Percentiles rank a stretch among this genome's conserved stretches.
Conservation (phyloP, 2,888 invertebrate species). For the Conchocele bisecta region DNA sequence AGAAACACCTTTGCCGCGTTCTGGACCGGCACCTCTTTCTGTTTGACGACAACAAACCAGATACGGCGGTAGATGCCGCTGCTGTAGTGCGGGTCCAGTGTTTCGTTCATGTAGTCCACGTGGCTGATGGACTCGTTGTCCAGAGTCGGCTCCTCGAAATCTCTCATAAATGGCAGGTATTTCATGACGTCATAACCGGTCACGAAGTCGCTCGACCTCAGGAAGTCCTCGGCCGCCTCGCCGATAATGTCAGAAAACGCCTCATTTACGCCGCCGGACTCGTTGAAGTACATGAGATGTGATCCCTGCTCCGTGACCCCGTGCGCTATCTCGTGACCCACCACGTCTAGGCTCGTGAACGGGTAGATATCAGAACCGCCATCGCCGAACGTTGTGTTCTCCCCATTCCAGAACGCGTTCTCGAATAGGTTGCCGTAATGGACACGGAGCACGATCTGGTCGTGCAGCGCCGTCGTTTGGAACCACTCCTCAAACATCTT, state of each 20-base stretch:
- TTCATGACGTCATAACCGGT: conserved; percentile 53
- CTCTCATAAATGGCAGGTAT: conserved; percentile 40
- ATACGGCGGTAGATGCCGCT: conserved; percentile 66
- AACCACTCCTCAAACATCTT: conserved; percentile 68
- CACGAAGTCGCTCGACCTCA: conserved; percentile 44
- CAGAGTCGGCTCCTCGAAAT: conserved; percentile 58
- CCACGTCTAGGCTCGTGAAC: conserved; percentile 59
- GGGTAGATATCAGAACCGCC: conserved; percentile 59
- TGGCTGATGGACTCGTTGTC: conserved; percentile 66
- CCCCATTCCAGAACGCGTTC: conserved; percentile 71
- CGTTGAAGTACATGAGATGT: conserved; percentile 58
- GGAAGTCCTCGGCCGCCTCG: conserved; percentile 57
- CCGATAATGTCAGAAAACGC: conserved; percentile 70
- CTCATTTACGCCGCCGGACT: conserved; percentile 70
- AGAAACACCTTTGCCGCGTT: conserved; percentile 62
- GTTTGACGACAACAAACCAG: conserved; percentile 60
- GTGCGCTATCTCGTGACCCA: conserved; percentile 69
- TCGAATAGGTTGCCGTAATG: conserved; percentile 60
- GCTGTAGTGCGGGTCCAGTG: conserved; percentile 62
- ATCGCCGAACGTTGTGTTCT: conserved; percentile 64
- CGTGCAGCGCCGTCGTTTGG: conserved; percentile 29
- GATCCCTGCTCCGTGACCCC: conserved; percentile 65
- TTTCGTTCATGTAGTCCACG: conserved; percentile 45
- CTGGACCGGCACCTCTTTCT: conserved; percentile 46
- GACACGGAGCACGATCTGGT: conserved; percentile 59